Conservation (phyloP, 2,888 invertebrate genomes). For the Zelleria hepariella region DNA sequence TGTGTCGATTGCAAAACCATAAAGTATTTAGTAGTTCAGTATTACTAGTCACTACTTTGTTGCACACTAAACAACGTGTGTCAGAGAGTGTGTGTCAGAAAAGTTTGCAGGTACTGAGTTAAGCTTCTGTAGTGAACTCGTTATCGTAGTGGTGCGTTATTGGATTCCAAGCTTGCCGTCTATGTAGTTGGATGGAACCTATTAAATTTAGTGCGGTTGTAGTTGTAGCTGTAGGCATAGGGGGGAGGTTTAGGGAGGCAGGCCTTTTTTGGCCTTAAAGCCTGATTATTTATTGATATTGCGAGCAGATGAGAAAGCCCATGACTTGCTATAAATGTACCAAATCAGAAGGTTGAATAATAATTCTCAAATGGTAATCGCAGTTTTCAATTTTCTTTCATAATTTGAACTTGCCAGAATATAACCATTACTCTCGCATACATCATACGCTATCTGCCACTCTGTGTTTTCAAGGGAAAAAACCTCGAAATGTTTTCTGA, state of each 20-base stretch:
- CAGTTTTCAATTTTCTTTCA: no score
- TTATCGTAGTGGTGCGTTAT: background rate
- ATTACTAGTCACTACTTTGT: no score
- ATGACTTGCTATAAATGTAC: no score
- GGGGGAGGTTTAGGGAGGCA: background rate
- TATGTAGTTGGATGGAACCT: background rate
- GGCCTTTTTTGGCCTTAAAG: background rate
- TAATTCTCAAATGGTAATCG: no score
- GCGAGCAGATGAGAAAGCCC: no score
- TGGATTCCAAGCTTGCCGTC: background rate
- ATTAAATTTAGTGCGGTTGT: background rate
- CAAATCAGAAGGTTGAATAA: no score
- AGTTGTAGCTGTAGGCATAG: background rate
- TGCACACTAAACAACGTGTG: no score
- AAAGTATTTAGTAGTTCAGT: no score
- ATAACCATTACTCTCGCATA: background rate
- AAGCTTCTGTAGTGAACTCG: slow-evolving; percentile 3
- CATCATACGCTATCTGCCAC: background rate
- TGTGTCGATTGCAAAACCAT: no score
- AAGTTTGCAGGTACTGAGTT: background rate
- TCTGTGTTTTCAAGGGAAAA: no score
- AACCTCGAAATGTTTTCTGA: background rate
- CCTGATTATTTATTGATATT: background rate
- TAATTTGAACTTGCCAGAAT: no score
- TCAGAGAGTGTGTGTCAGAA: no score